Base-by-base conservation (phyloP, 2,797 vertebrate genomes). In the Enteromius paludinosus region DNA sequence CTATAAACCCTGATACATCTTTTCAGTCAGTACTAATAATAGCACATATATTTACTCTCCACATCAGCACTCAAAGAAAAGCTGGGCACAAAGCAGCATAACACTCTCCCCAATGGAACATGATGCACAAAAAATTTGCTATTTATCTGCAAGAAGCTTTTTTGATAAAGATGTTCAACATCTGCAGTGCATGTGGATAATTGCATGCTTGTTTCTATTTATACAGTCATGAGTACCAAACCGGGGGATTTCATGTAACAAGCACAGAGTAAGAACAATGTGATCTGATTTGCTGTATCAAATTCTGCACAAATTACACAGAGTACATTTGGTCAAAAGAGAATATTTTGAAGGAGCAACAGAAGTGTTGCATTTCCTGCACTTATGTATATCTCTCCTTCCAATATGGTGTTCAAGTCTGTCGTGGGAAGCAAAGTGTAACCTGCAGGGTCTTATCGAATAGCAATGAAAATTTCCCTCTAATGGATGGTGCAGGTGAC, bases 391-490 rank as follows among this genome's bases (percentile, higher is more conserved):
- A 18, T 70, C 25, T 69, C 33, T 84, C 43, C 20, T 71, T 45
- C 41, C 74, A 45, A 70, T 70, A 70, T 84, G 45, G 18, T 33
- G 30, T 25, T 82, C 23, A 66, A 52, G 69, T 82, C 54, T 72
- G 47, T 4, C 11, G 30, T 77, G 77, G 76, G 71, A 77, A 84
- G 64, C 76, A 61, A 78, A 71, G 52, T 76, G 78, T 76, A 61
- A 70, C 78, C 45, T 70, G 33, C 28, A 25, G 38, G 30, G 54
- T 71, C 38, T 56, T 70, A 82, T 84, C 7, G 43, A 78, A 79
- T 77, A 80, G 49, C 62, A 71, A 56, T 23, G 45, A 71, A 65
- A 80, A 65, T 64, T 65, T n/a, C 49, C 43, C n/a, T 76, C 23
- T 70, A 76, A 82, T 79, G 20, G 66, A 83, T 85, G 45, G 47